These are phyloP conservation scores for Tretioscincus oriximinensis DNA, from an alignment of 2,113 vertebrate genomes.

Conservation along the genomic window DNA sequence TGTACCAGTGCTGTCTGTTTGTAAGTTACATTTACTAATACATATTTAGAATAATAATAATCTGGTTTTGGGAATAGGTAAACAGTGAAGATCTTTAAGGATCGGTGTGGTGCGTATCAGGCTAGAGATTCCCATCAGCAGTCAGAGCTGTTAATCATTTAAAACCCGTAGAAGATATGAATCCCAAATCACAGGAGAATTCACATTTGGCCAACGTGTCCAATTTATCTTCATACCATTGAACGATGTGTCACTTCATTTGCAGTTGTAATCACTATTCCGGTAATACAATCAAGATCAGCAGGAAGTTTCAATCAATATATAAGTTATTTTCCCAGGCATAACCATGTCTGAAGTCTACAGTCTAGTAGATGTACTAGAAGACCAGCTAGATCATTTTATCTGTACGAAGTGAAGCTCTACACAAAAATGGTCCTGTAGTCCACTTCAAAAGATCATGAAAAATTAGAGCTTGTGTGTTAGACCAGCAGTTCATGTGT, in stretches of 20 bases:
- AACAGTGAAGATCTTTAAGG: neutral
- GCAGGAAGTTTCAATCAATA: neutral
- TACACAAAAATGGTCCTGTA: no score
- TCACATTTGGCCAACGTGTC: neutral
- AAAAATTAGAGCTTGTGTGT: no score
- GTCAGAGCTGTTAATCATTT: constrained; percentile 1
- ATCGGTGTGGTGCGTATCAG: no score
- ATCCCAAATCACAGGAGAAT: neutral
- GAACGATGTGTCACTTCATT: neutral
- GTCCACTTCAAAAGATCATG: no score
- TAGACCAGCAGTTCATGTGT: no score
- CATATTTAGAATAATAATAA: no score
- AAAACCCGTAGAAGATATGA: neutral
- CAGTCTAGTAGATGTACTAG: neutral
- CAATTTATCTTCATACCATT: neutral
- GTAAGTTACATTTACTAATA: no score
- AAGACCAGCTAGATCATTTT: no score
- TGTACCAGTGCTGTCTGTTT: no score
- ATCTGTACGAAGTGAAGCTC: no score
- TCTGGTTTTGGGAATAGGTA: no score
- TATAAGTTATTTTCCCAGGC: neutral
- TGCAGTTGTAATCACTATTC: neutral
- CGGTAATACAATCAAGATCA: neutral
- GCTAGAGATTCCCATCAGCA: no score
- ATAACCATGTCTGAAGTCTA: neutral